phyloP scores from a whole-genome alignment of 1,140 invertebrate species.

The Drosophila busckii region DNA sequence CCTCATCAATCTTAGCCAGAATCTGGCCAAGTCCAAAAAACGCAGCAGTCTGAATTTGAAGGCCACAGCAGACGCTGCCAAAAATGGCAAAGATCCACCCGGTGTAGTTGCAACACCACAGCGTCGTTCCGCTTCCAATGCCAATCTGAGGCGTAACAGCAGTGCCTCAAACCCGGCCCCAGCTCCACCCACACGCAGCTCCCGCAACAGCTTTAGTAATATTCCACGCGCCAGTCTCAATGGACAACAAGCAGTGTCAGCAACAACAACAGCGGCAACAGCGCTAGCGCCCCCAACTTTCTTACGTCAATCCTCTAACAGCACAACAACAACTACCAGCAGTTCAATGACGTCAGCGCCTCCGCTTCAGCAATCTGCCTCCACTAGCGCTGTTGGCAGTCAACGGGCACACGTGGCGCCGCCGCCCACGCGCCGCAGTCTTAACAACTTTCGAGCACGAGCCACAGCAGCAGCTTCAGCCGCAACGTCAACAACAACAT shows the following conservation, averaged over 20 bases:
- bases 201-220: conserved; percentile 74
- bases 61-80: conserved; percentile 29
- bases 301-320: conserved; percentile 61
- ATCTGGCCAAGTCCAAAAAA: conserved; percentile 71
- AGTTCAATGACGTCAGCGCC: conserved; percentile 5
- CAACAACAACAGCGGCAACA: conserved; percentile 1
- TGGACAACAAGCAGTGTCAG: conserved; percentile 1
- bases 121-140: conserved; percentile 66
- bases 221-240: conserved; percentile 74
- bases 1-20: conserved; percentile 67
- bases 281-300: conserved; percentile 29
- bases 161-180: conserved; percentile 50
- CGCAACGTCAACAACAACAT: conserved; percentile 8
- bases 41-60: conserved; percentile 75
- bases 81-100: conserved; percentile 59
- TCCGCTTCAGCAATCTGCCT: conserved; percentile 52
- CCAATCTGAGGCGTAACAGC: conserved; percentile 66
- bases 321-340: conserved; percentile 52
- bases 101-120: conserved; percentile 23
- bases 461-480: conserved; percentile 12
- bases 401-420: conserved; percentile 28
- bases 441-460: conserved; percentile 49
- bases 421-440: conserved; percentile 53
- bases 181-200: conserved; percentile 54
- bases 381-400: conserved; percentile 45